These are phyloP conservation scores for Machimus atricapillus DNA, from an alignment of 2,888 invertebrate genomes.

Conservation along the genomic window DNA sequence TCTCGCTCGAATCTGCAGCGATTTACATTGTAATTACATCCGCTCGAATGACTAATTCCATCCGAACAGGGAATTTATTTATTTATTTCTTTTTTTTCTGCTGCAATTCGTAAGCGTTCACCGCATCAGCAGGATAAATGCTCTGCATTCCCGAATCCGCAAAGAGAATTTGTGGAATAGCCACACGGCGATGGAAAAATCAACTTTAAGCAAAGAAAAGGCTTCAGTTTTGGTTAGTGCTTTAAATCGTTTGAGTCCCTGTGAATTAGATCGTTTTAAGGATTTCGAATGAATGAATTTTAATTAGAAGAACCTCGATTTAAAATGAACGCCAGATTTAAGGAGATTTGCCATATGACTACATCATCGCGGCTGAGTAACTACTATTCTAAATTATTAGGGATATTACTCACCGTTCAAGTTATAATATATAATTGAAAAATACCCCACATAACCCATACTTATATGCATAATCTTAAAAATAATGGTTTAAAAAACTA, in stretches of 20 bases:
- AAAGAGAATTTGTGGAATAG: constrained; percentile 24
- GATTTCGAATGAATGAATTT: background rate
- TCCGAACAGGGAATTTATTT: background rate
- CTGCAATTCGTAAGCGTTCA: background rate
- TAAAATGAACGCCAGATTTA: background rate
- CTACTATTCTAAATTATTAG: no score
- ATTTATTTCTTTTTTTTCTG: background rate
- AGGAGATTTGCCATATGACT: background rate
- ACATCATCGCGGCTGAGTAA: no score
- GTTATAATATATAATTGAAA: no score
- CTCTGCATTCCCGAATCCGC: constrained; percentile 7
- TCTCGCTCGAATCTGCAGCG: background rate
- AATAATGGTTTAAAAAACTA: no score
- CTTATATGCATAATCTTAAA: no score
- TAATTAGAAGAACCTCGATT: background rate
- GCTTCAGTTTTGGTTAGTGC: background rate
- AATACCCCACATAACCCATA: no score
- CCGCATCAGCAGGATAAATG: background rate
- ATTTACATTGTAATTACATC: constrained; percentile 41
- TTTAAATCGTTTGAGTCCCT: background rate
- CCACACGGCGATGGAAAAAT: background rate
- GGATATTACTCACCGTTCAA: no score
- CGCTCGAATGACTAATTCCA: constrained; percentile 39
- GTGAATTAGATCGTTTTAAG: background rate
- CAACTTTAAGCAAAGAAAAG: background rate